Conservation (phyloP, 2,113 vertebrate genomes). For the Oreamnos americanus region DNA sequence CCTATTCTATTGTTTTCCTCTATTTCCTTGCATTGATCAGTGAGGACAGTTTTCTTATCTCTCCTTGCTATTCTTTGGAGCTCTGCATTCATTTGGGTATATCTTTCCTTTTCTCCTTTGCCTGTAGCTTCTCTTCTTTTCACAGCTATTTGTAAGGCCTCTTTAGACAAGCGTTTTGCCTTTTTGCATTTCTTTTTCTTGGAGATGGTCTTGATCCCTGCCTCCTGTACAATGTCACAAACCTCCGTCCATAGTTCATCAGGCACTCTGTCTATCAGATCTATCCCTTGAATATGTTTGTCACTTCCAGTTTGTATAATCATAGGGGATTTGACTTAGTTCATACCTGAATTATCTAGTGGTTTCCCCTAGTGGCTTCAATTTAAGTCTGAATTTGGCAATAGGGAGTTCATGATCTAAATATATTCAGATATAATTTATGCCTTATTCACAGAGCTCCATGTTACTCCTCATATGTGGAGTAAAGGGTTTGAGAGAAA, state of each 20-base stretch:
- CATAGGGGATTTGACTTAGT: background rate
- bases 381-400: background rate
- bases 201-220: background rate
- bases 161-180: fast-evolving
- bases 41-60: background rate
- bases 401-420: background rate
- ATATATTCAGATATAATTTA: background rate
- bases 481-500: background rate
- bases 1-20: background rate
- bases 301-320: background rate
- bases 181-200: background rate
- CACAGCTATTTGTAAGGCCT: background rate
- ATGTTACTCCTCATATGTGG: background rate
- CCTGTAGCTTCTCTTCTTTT: background rate
- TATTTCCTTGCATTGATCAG: background rate
- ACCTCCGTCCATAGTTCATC: background rate
- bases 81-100: background rate
- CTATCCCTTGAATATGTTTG: background rate
- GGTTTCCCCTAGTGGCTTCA: background rate
- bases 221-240: background rate
- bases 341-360: background rate
- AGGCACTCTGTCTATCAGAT: background rate
- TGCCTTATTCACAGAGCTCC: background rate
- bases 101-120: background rate
- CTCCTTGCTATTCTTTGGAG: background rate